These are phyloP conservation scores for Brachirus orientalis DNA, from an alignment of 2,113 vertebrate species.

Conservation along the genomic window DNA sequence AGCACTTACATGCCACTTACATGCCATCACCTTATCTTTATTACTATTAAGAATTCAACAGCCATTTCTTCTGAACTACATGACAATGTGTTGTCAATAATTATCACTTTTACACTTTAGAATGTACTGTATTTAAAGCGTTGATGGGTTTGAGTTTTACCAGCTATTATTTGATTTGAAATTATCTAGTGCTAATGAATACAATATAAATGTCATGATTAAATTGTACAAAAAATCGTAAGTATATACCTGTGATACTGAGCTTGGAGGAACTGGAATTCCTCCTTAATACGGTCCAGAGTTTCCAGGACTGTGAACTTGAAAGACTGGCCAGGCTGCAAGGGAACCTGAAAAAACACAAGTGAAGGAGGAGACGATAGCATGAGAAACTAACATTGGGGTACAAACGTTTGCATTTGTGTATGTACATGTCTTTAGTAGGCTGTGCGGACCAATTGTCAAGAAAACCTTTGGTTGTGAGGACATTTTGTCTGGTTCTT, in stretches of 20 bases:
- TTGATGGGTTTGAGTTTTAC: not conserved
- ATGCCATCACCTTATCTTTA: constrained; percentile 21
- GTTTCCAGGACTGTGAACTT: constrained; percentile 93
- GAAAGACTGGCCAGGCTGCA: constrained; percentile 91
- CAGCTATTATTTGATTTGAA: not conserved
- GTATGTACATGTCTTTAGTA: too few relatives aligned
- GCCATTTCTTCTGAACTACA: constrained; percentile 7
- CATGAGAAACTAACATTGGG: constrained; percentile 15
- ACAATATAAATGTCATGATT: not conserved
- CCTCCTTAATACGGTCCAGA: constrained; percentile 92
- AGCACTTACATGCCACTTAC: constrained; percentile 5
- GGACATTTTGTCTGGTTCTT: too few relatives aligned
- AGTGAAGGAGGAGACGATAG: constrained; percentile 14
- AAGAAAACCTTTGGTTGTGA: too few relatives aligned
- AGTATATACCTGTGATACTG: constrained; percentile 89
- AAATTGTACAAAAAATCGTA: too few relatives aligned
- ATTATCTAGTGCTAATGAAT: not conserved
- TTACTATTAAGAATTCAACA: constrained; percentile 3
- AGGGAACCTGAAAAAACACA: constrained; percentile 77
- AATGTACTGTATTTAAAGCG: not conserved
- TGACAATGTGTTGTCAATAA: constrained; percentile 5
- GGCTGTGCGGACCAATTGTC: too few relatives aligned
- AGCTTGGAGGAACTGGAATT: constrained; percentile 94
- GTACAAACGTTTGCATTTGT: too few relatives aligned
- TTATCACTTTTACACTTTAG: not conserved